Evolutionary conservation across 2,888 invertebrate species (phyloP), one percentile per base, ranked within the genome.

Genomic region (Calephelis perditalis): DNA sequence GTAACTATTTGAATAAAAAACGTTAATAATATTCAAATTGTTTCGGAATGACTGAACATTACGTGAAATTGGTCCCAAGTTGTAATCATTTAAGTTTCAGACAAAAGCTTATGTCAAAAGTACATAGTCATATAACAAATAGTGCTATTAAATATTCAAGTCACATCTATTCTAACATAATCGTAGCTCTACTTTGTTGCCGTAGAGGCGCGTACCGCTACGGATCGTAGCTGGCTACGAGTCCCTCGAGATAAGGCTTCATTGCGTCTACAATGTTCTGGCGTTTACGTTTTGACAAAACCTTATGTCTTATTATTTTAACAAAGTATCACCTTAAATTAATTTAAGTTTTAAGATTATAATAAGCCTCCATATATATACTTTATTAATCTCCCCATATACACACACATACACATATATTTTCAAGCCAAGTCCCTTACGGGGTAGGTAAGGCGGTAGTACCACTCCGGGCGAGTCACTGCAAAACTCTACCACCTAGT

Each of bases 211-310:
- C 82, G 79, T 83, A 80, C 71, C 73, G 79, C 83, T 85, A 86
- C 86, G 84, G 73, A 67, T 75, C 81, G 86, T 86, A 86, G 87
- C 79, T 68, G 69, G 73, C 84, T 85, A 88, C 86, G 81, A 76
- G 75, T 84, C 88, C 82, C 89, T 57, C 57, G 87, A 82, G 89
- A 77, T 73, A 73, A 74, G 74, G 78, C 79, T 79, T 74, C 78
- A 79, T 69, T 80, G 77, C 76, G 63, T 77, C 77, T 49, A 49
- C 81, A 80, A 77, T 82, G 79, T 81, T 78, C 69, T 74, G 74
- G 73, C 77, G 74, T 76, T 72, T 71, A 73, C 73, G 76, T 74
- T 80, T 76, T 73, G 71, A 78, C 74, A 79, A 81, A 77, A 82
- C 78, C 77, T 76, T 69, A 71, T 72, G 67, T 77, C 75, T 78